Conservation (phyloP, 2,888 invertebrate species). For the Caenorhabditis sulstoni region DNA sequence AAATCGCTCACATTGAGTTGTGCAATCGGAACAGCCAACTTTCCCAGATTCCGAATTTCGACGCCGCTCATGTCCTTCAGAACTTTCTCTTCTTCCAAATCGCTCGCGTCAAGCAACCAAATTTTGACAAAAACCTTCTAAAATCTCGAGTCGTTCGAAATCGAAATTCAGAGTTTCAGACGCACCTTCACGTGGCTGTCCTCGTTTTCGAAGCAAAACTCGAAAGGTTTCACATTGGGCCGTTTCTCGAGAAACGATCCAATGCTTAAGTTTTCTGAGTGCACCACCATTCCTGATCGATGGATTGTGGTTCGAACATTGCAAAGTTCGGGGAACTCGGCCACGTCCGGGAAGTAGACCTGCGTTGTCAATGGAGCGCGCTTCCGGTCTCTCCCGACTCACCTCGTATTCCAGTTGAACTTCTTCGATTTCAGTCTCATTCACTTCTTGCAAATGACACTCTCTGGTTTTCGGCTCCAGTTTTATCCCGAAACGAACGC, state of each 20-base stretch:
- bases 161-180: not conserved
- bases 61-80: not conserved
- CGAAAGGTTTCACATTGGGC: not conserved
- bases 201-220: not conserved
- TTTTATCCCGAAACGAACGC: not conserved
- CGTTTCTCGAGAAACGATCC: not conserved
- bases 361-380: too few relatives aligned
- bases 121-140: not conserved
- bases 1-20: not conserved
- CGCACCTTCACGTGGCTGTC: not conserved
- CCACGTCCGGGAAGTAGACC: too few relatives aligned
- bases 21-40: not conserved
- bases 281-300: not conserved
- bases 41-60: not conserved
- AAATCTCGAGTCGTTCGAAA: not conserved
- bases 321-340: not conserved
- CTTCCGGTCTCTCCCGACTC: not conserved
- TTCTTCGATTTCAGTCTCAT: not conserved
- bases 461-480: not conserved
- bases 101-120: not conserved
- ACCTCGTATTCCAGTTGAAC: slow-evolving; percentile 1
- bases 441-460: not conserved
- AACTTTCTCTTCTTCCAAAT: not conserved
- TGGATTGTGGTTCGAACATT: not conserved
- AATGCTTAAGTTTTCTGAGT: not conserved